These are phyloP conservation scores for Zalophus californianus DNA, from an alignment of 2,797 vertebrate genomes.

Conservation along the genomic window DNA sequence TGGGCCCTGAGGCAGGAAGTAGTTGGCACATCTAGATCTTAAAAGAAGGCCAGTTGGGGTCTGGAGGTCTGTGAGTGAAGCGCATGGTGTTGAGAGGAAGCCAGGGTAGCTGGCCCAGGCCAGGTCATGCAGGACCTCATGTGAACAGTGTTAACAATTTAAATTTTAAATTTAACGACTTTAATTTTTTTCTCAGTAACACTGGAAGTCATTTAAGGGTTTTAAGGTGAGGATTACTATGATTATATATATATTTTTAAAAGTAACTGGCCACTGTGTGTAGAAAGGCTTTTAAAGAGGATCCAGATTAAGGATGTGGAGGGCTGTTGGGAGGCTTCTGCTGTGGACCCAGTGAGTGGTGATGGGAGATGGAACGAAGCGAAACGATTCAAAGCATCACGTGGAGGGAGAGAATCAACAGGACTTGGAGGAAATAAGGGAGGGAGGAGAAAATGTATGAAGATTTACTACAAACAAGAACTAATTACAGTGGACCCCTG, in stretches of 20 bases:
- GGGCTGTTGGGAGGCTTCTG: neutral
- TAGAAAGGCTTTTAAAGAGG: neutral
- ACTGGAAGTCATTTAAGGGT: neutral
- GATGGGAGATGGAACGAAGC: neutral
- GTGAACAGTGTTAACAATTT: neutral
- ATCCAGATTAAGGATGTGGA: neutral
- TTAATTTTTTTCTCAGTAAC: neutral
- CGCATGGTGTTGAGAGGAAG: neutral
- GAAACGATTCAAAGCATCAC: neutral
- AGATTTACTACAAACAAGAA: neutral
- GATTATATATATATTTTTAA: neutral
- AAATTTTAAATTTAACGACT: neutral
- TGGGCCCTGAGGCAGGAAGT: neutral
- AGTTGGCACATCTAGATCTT: neutral
- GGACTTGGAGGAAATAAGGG: neutral
- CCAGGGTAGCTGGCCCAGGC: neutral
- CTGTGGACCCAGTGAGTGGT: neutral
- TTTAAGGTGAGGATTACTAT: neutral
- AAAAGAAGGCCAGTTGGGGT: neutral
- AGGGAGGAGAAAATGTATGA: neutral
- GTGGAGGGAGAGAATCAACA: neutral
- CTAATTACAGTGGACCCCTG: neutral
- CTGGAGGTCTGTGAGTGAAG: neutral
- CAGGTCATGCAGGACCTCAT: neutral
- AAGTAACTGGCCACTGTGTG: neutral